Evolutionary conservation across 2,797 vertebrate genomes (phyloP).

Genomic region (Gymnopithys bicolor): DNA sequence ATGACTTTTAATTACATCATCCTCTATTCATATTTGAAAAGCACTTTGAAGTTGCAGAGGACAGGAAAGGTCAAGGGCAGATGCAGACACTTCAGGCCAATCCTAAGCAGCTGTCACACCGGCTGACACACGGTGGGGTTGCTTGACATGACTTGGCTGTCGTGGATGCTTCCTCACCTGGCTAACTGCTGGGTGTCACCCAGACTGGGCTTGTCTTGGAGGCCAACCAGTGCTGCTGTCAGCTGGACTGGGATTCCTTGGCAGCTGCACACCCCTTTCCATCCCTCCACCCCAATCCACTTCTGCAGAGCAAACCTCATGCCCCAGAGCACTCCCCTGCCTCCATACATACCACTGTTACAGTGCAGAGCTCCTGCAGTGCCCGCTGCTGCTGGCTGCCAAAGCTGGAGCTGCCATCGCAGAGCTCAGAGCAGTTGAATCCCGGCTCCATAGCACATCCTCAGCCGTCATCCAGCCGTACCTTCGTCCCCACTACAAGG

Average conservation of each 20-base stretch:
- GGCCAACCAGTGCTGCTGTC: not conserved
- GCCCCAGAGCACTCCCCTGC: not conserved
- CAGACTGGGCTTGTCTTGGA: not conserved
- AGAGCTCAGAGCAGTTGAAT: slow-evolving; percentile 91
- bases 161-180: not conserved
- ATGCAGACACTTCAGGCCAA: not conserved
- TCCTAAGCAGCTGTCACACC: not conserved
- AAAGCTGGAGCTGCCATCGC: slow-evolving; percentile 81
- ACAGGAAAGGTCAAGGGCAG: slow-evolving; percentile 7
- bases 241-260: not conserved
- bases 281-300: not conserved
- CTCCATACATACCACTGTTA: slow-evolving; percentile 78
- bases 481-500: not conserved
- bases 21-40: slow-evolving; percentile 3
- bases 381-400: slow-evolving; percentile 75
- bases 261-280: not conserved
- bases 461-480: slow-evolving; percentile 33
- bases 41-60: slow-evolving; percentile 22
- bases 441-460: slow-evolving; percentile 85
- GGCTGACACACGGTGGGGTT: not conserved
- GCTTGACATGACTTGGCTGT: not conserved
- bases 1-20: slow-evolving; percentile 51
- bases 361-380: slow-evolving; percentile 86
- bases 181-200: not conserved
- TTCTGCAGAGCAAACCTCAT: not conserved